Percentiles rank a stretch among this genome's conserved stretches.
phyloP scores from a whole-genome alignment of 2,888 invertebrate species.

The Beris morrisii region DNA sequence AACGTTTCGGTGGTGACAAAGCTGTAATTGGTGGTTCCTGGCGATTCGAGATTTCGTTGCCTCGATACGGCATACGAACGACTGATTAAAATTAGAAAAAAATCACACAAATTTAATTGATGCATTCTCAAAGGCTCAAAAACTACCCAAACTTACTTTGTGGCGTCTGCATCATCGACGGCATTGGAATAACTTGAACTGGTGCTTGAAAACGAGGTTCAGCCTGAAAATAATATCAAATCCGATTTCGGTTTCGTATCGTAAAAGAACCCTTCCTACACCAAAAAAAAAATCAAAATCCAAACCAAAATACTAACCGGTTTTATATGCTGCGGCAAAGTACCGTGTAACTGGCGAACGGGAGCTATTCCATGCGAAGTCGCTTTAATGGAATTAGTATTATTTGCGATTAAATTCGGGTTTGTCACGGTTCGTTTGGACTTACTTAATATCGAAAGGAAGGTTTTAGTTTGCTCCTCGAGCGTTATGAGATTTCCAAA shows the following conservation, averaged over 20 bases:
- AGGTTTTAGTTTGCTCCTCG: slow-evolving; percentile 50
- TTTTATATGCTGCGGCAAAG: neutral
- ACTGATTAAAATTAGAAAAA: slow-evolving; percentile 34
- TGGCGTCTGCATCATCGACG: slow-evolving; percentile 11
- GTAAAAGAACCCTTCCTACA: neutral
- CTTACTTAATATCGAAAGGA: slow-evolving; percentile 48
- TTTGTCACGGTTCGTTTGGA: slow-evolving; percentile 14
- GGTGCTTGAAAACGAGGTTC: neutral
- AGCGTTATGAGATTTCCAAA: slow-evolving; percentile 50
- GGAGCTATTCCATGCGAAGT: slow-evolving; percentile 17
- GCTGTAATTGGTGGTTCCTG: slow-evolving; percentile 47
- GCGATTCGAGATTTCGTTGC: slow-evolving; percentile 18
- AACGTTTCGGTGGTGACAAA: slow-evolving; percentile 48
- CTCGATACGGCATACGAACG: slow-evolving; percentile 44
- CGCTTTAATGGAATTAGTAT: slow-evolving; percentile 26
- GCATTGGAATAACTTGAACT: neutral
- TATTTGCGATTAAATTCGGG: slow-evolving; percentile 11
- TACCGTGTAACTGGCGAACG: slow-evolving; percentile 24
- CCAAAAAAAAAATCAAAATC: neutral
- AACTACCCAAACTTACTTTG: neutral
- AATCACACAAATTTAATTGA: no score
- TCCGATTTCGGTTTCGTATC: neutral
- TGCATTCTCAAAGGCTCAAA: neutral
- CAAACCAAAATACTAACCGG: slow-evolving; percentile 20
- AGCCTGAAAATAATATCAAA: neutral